These are phyloP conservation scores for Griposia aprilina DNA, from an alignment of 2,888 invertebrate genomes.

Conservation along the genomic window DNA sequence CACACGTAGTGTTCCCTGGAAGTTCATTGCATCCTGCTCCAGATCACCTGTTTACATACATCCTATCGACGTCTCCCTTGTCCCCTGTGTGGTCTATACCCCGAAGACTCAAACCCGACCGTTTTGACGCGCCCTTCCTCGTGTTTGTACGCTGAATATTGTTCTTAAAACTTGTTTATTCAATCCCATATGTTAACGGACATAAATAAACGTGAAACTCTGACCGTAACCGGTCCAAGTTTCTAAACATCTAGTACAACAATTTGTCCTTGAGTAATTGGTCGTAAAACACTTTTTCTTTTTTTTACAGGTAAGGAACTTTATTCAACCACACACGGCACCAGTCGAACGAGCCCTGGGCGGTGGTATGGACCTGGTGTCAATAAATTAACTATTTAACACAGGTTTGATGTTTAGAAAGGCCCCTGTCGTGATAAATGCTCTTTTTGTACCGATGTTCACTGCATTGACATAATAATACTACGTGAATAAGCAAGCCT, in stretches of 20 bases:
- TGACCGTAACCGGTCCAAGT: constrained; percentile 62
- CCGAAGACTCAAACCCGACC: constrained; percentile 54
- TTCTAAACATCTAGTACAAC: constrained; percentile 63
- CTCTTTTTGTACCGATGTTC: constrained; percentile 48
- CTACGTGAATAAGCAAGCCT: constrained; percentile 37
- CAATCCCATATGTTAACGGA: constrained; percentile 71
- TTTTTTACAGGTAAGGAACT: constrained; percentile 80
- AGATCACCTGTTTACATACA: constrained; percentile 73
- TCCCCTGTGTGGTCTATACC: constrained; percentile 72
- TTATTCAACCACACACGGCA: constrained; percentile 75
- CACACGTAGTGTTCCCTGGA: constrained; percentile 70
- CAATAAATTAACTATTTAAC: constrained; percentile 75
- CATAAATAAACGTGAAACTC: constrained; percentile 70
- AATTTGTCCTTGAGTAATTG: constrained; percentile 76
- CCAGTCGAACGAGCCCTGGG: constrained; percentile 56
- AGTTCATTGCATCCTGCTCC: constrained; percentile 68
- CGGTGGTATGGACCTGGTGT: constrained; percentile 66
- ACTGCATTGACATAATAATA: constrained; percentile 59
- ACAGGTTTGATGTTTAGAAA: constrained; percentile 64
- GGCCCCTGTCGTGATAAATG: constrained; percentile 57
- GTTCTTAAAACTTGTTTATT: constrained; percentile 69
- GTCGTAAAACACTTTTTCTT: constrained; percentile 71
- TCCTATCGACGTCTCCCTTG: constrained; percentile 55
- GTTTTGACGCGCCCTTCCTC: constrained; percentile 42
- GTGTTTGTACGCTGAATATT: constrained; percentile 63